A percentile compares a stretch with the other conserved stretches of the same genome.
phyloP scores from a whole-genome alignment of 2,113 vertebrate species.

The Mormyrus iriodes region DNA sequence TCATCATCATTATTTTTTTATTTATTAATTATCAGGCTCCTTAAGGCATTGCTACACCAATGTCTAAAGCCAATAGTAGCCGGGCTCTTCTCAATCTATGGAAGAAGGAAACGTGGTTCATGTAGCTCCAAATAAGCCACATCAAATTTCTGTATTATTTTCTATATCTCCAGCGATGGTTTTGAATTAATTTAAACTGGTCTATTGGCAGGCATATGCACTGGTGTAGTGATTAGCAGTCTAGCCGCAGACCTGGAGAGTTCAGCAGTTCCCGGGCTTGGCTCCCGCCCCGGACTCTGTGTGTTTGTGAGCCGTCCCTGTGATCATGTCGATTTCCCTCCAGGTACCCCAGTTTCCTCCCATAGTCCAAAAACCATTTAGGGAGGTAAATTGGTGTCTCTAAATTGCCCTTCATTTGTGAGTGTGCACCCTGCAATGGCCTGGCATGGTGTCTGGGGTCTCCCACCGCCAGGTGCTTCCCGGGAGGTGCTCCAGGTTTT shows the following conservation, averaged over 20 bases:
- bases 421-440: not conserved
- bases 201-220: not conserved
- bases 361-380: not conserved
- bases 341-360: not conserved
- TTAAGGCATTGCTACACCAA: not conserved
- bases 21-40: not conserved
- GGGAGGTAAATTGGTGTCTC: not conserved
- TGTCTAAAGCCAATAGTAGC: not conserved
- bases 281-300: not conserved
- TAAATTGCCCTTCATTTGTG: not conserved
- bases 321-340: not conserved
- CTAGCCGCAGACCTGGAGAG: not conserved
- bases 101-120: not conserved
- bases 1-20: not conserved
- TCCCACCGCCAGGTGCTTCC: not conserved
- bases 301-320: not conserved
- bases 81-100: not conserved
- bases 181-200: not conserved
- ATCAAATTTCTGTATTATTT: not conserved
- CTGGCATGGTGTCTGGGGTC: not conserved
- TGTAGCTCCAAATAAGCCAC: not conserved
- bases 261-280: not conserved
- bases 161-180: not conserved
- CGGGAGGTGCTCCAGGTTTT: not conserved
- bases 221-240: not conserved